phyloP scores from a whole-genome alignment of 2,113 vertebrate species.

The Thermophis baileyi region DNA sequence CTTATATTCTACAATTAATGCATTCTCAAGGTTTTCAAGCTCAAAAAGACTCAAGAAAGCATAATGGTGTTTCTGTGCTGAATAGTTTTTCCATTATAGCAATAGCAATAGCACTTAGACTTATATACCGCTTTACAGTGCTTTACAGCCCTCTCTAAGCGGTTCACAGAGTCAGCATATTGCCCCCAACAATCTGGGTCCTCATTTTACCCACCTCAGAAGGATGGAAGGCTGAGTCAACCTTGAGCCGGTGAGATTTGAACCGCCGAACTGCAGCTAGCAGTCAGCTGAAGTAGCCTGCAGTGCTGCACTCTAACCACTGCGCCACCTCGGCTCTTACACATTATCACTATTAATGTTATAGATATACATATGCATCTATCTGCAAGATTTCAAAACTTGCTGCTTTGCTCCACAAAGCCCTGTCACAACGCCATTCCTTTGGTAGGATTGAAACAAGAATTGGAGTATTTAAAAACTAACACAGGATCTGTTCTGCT shows the following conservation, averaged over 20 bases:
- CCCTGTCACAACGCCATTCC: background rate
- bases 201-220: too few relatives aligned
- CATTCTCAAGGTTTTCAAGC: background rate
- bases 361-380: background rate
- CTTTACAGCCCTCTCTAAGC: too few relatives aligned
- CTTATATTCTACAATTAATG: background rate
- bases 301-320: too few relatives aligned
- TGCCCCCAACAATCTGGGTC: too few relatives aligned
- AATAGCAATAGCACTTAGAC: too few relatives aligned
- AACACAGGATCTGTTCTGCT: background rate
- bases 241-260: too few relatives aligned
- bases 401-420: background rate
- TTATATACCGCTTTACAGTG: too few relatives aligned
- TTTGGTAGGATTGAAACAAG: background rate
- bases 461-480: background rate
- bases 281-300: too few relatives aligned
- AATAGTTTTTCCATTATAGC: background rate
- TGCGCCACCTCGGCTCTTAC: too few relatives aligned
- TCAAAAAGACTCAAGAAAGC: background rate
- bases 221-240: too few relatives aligned
- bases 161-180: too few relatives aligned
- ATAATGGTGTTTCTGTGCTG: background rate
- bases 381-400: background rate
- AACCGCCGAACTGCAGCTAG: too few relatives aligned
- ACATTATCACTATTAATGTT: background rate